A percentile compares a stretch with the other conserved stretches of the same genome.
Conservation (phyloP, 2,888 invertebrate genomes). For the Crossocerus cetratus region DNA sequence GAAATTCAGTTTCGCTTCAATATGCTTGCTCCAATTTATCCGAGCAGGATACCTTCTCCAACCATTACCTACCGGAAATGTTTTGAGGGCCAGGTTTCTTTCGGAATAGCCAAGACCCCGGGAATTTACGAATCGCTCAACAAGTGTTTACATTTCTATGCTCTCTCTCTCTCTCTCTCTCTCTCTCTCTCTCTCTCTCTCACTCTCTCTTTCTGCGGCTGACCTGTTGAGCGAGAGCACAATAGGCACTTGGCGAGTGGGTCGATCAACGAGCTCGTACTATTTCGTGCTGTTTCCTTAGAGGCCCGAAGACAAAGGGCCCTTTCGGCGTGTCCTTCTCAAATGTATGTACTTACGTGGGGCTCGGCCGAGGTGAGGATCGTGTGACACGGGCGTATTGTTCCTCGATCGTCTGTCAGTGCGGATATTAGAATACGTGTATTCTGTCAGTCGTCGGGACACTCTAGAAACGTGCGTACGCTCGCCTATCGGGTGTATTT, state of each 20-base stretch:
- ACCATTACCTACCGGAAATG: too few relatives aligned
- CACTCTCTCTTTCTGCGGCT: too few relatives aligned
- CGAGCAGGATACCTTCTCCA: too few relatives aligned
- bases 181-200: too few relatives aligned
- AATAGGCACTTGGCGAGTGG: not conserved
- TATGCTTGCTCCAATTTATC: too few relatives aligned
- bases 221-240: constrained; percentile 45
- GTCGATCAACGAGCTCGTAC: not conserved
- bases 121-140: constrained; percentile 35
- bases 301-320: not conserved
- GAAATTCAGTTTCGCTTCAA: too few relatives aligned
- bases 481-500: constrained; percentile 19
- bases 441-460: not conserved
- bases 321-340: not conserved
- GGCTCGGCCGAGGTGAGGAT: not conserved
- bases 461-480: not conserved
- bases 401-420: not conserved
- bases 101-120: not conserved
- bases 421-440: not conserved
- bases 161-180: too few relatives aligned
- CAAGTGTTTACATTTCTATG: constrained; percentile 38
- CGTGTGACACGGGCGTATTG: constrained; percentile 2
- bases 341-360: not conserved
- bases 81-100: too few relatives aligned
- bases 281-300: not conserved